phyloP scores from a whole-genome alignment of 2,113 vertebrate genomes.

The Nerophis lumbriciformis region DNA sequence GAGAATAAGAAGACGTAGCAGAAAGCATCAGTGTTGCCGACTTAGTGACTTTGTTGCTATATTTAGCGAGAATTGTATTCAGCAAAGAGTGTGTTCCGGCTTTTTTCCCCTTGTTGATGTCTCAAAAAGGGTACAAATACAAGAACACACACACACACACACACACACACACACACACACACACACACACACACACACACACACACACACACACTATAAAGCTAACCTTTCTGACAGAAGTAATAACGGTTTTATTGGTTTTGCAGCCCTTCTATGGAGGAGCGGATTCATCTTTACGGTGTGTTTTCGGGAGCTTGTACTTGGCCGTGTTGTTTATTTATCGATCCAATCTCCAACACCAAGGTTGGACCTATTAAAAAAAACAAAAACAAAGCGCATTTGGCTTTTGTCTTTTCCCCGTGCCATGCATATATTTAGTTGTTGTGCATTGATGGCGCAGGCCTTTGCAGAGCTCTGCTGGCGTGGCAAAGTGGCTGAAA shows the following conservation, averaged over 20 bases:
- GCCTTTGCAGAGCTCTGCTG: not conserved
- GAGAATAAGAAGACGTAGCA: no score
- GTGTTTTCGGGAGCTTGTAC: not conserved
- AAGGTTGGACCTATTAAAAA: not conserved
- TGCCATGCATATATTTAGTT: no score
- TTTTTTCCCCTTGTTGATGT: no score
- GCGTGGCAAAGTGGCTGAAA: not conserved
- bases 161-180: not conserved
- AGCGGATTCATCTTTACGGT: not conserved
- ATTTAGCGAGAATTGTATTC: no score
- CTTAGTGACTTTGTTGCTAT: no score
- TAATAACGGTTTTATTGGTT: not conserved
- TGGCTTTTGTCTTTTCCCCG: not conserved
- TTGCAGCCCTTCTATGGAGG: conserved; percentile 2
- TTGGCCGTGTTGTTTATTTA: conserved; percentile 3
- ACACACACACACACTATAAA: not conserved
- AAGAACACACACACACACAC: no score
- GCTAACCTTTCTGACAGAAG: conserved; percentile 2
- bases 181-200: not conserved
- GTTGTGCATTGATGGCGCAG: not conserved
- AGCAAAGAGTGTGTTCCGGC: no score
- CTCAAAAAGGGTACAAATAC: no score
- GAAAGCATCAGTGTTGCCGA: no score
- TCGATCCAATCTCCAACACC: conserved; percentile 4
- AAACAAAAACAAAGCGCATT: not conserved